These are phyloP conservation scores for Drosophila trapezifrons DNA, from an alignment of 1,140 invertebrate genomes.

Conservation along the genomic window DNA sequence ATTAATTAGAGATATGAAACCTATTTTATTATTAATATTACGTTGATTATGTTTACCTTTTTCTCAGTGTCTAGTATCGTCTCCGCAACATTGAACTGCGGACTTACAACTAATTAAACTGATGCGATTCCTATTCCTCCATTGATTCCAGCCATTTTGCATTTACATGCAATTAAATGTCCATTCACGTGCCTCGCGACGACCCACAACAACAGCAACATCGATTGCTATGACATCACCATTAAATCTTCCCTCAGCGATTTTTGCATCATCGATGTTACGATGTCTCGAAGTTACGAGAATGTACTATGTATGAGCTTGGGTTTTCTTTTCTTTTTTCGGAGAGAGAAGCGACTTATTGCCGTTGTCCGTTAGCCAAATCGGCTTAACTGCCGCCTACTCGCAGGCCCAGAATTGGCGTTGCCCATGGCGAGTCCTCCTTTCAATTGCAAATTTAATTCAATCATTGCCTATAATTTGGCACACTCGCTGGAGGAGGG, in stretches of 20 bases:
- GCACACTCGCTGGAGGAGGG: constrained; percentile 56
- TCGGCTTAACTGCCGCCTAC: constrained; percentile 56
- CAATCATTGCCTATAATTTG: constrained; percentile 82
- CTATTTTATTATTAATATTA: no score
- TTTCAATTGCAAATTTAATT: constrained; percentile 83
- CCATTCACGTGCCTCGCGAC: constrained; percentile 65
- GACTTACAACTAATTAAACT: constrained; percentile 51
- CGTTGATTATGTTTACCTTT: neutral
- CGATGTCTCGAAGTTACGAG: neutral
- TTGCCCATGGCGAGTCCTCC: constrained; percentile 48
- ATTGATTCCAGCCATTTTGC: constrained; percentile 36
- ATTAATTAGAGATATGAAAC: no score
- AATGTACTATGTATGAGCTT: constrained; percentile 11
- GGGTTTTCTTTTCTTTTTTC: neutral
- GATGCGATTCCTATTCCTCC: constrained; percentile 25
- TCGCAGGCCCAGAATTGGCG: constrained; percentile 42
- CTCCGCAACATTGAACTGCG: constrained; percentile 13
- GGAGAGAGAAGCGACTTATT: constrained; percentile 12
- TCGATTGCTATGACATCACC: constrained; percentile 65
- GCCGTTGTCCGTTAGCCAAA: constrained; percentile 44
- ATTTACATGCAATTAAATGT: constrained; percentile 69
- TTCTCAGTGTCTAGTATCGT: neutral
- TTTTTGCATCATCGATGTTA: constrained; percentile 32
- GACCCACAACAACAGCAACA: constrained; percentile 31
- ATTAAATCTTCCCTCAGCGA: constrained; percentile 27